Conservation (phyloP, 2,797 vertebrate genomes). For the Pangasius larnaudii region DNA sequence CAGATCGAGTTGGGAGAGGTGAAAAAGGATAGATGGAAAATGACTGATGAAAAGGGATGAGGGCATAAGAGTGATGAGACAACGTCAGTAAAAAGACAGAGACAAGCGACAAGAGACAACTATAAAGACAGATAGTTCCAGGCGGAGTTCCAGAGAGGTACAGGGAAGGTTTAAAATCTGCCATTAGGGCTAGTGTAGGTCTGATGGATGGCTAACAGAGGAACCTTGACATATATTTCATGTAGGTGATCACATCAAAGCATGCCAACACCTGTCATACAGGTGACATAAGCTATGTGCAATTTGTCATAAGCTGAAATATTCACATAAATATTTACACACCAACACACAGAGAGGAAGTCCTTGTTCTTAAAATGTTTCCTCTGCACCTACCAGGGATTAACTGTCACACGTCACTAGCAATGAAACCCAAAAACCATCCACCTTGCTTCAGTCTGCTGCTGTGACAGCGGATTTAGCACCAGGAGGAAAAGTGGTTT, state of each 20-base stretch:
- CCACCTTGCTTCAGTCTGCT: background rate
- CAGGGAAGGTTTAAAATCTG: constrained; percentile 46
- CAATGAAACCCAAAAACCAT: background rate
- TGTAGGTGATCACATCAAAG: constrained; percentile 60
- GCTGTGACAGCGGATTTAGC: constrained; percentile 25
- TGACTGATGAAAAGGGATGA: background rate
- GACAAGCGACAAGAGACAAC: background rate
- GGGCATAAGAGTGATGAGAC: background rate
- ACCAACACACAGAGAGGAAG: background rate
- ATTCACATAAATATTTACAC: background rate
- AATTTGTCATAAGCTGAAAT: background rate
- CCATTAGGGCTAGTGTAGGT: background rate
- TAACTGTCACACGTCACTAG: background rate
- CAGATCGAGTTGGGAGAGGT: background rate
- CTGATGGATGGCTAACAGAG: constrained; percentile 81
- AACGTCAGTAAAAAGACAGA: background rate
- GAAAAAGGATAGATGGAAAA: background rate
- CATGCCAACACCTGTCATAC: background rate
- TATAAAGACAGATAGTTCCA: background rate
- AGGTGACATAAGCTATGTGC: constrained; percentile 36
- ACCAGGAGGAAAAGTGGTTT: constrained; percentile 17
- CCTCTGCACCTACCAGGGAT: background rate
- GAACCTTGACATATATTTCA: constrained; percentile 76
- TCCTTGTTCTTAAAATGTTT: background rate
- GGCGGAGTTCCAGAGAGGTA: background rate